phyloP scores from a whole-genome alignment of 2,113 vertebrate species.

The Tursiops truncatus region DNA sequence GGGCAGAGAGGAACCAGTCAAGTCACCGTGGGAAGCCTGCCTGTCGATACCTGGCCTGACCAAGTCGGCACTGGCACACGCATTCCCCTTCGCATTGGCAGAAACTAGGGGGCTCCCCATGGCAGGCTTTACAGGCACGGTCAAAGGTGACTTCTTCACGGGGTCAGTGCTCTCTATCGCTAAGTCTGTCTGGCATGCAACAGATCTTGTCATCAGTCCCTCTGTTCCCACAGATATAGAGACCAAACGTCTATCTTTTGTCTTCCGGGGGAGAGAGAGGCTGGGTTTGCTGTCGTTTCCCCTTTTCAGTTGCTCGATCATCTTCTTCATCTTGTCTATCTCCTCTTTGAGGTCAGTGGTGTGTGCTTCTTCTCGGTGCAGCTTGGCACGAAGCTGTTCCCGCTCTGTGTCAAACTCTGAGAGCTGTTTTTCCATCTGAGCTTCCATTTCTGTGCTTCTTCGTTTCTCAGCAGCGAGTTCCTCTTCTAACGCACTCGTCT shows the following conservation, averaged over 20 bases:
- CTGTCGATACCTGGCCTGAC: slow-evolving; percentile 84
- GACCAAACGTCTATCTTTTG: slow-evolving; percentile 83
- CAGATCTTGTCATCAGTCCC: slow-evolving; percentile 83
- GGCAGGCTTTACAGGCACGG: slow-evolving; percentile 89
- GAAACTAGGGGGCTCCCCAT: slow-evolving; percentile 85
- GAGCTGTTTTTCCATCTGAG: slow-evolving; percentile 97
- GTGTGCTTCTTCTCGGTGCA: slow-evolving; percentile 92
- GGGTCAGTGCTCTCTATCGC: slow-evolving; percentile 82
- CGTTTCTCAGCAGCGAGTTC: slow-evolving; percentile 90
- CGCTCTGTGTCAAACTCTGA: slow-evolving; percentile 96
- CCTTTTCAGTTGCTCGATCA: slow-evolving; percentile 93
- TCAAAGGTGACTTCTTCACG: slow-evolving; percentile 90
- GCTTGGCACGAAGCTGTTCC: slow-evolving; percentile 94
- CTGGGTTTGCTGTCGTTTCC: slow-evolving; percentile 86
- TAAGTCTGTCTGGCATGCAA: slow-evolving; percentile 92
- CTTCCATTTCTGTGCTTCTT: slow-evolving; percentile 90
- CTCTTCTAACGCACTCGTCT: slow-evolving; percentile 87
- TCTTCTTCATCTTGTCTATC: slow-evolving; percentile 92
- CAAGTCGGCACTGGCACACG: slow-evolving; percentile 71
- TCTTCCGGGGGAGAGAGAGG: slow-evolving; percentile 76
- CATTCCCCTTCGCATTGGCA: slow-evolving; percentile 86
- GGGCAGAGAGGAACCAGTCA: slow-evolving; percentile 77
- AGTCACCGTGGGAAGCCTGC: slow-evolving; percentile 88
- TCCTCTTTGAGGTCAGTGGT: slow-evolving; percentile 89
- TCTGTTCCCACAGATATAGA: slow-evolving; percentile 92